These are phyloP conservation scores for Serilophus lunatus DNA, from an alignment of 2,113 vertebrate genomes.

Conservation along the genomic window DNA sequence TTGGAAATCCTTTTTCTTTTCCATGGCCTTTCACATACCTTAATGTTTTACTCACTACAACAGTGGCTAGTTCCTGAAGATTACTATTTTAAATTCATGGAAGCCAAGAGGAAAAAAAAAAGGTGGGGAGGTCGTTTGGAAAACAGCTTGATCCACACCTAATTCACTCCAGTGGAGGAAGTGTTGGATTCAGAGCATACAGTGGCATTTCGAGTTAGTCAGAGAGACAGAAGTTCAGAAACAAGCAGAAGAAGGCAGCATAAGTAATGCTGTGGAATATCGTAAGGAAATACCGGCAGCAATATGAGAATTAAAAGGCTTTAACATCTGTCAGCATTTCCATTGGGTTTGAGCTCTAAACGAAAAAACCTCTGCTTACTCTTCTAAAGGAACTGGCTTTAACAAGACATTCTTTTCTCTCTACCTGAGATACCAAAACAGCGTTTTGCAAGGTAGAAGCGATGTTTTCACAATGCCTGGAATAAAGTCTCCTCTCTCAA, in stretches of 20 bases:
- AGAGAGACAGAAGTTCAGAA: neutral
- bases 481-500: neutral
- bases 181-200: neutral
- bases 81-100: neutral
- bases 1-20: neutral
- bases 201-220: neutral
- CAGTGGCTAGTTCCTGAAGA: neutral
- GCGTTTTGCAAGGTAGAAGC: neutral
- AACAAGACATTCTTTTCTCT: neutral
- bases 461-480: neutral
- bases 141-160: neutral
- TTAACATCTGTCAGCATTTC: neutral
- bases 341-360: neutral
- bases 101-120: neutral
- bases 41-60: neutral
- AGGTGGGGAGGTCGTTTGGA: neutral
- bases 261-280: neutral
- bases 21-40: neutral
- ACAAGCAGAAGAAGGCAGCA: neutral
- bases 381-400: neutral
- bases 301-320: neutral
- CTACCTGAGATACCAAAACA: neutral
- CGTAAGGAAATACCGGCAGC: neutral
- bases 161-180: neutral
- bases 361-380: neutral